A percentile compares a stretch with the other conserved stretches of the same genome.
Evolutionary conservation across 2,888 invertebrate species (phyloP).

Genomic region (Ashinkailepas kermadecensis): DNA sequence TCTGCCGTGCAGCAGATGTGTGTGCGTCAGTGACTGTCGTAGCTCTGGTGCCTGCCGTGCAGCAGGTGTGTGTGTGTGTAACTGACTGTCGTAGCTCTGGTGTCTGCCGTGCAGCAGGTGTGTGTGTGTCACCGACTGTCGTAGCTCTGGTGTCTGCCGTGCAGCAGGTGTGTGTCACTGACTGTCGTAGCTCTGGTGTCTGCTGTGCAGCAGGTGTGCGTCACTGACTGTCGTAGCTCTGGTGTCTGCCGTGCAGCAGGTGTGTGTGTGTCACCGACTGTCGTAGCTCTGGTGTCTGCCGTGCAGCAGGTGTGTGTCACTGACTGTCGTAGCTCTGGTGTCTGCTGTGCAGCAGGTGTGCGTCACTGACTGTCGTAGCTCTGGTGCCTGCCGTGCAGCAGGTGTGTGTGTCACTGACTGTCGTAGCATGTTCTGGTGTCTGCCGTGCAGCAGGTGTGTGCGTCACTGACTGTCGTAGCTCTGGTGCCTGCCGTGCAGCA

Average conservation of each 20-base stretch:
- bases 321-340: no score
- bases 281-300: slow-evolving; percentile 34
- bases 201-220: slow-evolving; percentile 59
- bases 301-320: slow-evolving; percentile 75
- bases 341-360: no score
- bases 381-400: slow-evolving; percentile 51
- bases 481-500: slow-evolving; percentile 51
- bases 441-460: no score
- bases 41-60: slow-evolving; percentile 41
- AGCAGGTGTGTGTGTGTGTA: slow-evolving; percentile 50
- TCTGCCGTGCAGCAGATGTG: slow-evolving; percentile 59
- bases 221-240: slow-evolving; percentile 33
- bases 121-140: slow-evolving; percentile 29
- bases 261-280: slow-evolving; percentile 28
- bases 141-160: slow-evolving; percentile 34
- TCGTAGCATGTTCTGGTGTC: no score
- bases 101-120: slow-evolving; percentile 59
- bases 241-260: slow-evolving; percentile 52
- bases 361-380: no score
- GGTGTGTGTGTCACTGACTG: slow-evolving; percentile 53
- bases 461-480: no score
- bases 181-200: slow-evolving; percentile 34
- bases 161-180: slow-evolving; percentile 51
- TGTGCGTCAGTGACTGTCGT: slow-evolving; percentile 30
- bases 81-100: slow-evolving; percentile 34